phyloP scores from a whole-genome alignment of 2,888 invertebrate species.

The Dysmachus trigonus region DNA sequence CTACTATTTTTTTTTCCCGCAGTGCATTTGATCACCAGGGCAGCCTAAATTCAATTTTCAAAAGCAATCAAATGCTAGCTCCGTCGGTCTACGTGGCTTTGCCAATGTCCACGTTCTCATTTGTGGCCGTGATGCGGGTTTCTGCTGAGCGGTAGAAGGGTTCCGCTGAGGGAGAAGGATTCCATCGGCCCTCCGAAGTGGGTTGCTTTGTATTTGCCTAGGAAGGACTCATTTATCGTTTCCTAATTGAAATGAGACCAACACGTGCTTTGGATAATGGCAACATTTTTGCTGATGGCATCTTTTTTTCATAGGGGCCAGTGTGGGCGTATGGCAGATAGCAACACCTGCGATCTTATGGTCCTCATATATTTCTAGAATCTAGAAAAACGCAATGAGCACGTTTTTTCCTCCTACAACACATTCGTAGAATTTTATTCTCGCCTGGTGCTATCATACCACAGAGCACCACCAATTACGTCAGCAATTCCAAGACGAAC shows the following conservation, averaged over 20 bases:
- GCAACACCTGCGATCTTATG: slow-evolving; percentile 13
- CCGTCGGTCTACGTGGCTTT: neutral
- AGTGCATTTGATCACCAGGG: neutral
- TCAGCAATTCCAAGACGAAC: slow-evolving; percentile 16
- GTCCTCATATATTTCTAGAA: too few relatives aligned
- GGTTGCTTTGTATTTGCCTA: slow-evolving; percentile 18
- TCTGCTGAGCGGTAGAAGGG: too few relatives aligned
- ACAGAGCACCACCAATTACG: neutral
- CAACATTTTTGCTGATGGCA: slow-evolving; percentile 33
- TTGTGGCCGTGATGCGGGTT: too few relatives aligned
- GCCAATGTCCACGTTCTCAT: neutral
- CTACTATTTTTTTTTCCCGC: neutral
- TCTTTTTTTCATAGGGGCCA: neutral
- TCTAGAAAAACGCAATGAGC: neutral
- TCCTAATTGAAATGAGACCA: slow-evolving; percentile 34
- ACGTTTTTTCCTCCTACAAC: neutral
- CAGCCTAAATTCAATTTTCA: neutral
- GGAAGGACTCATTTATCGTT: slow-evolving; percentile 34
- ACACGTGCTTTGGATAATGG: slow-evolving; percentile 25
- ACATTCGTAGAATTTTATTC: neutral
- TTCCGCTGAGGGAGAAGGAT: too few relatives aligned
- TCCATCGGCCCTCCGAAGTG: too few relatives aligned
- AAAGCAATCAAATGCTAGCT: neutral
- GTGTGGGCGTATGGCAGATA: neutral
- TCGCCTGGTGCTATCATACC: neutral